phyloP scores from a whole-genome alignment of 2,888 invertebrate species.

The Eupelmus urozonus region DNA sequence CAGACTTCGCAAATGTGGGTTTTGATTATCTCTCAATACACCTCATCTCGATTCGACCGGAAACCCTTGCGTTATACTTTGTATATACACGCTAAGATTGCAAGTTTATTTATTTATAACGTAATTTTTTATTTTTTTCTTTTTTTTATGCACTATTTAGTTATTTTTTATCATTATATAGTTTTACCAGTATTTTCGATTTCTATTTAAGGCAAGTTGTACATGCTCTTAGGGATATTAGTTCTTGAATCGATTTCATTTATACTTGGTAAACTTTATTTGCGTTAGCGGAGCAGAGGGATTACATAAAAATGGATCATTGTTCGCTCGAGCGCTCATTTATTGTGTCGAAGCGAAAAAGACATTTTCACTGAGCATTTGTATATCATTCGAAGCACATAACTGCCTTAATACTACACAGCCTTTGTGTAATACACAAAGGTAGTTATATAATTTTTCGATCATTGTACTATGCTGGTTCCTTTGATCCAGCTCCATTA shows the following conservation, averaged over 20 bases:
- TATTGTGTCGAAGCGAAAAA: background rate
- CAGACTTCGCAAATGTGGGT: conserved; percentile 22
- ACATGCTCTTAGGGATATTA: conserved; percentile 16
- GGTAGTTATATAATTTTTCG: conserved; percentile 1
- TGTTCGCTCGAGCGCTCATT: conserved; percentile 19
- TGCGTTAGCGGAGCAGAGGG: conserved; percentile 26
- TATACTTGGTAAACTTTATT: background rate
- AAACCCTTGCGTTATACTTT: conserved; percentile 54
- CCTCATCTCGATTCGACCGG: conserved; percentile 45
- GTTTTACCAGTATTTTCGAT: conserved; percentile 13
- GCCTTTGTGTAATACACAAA: background rate
- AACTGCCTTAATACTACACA: background rate
- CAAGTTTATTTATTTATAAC: conserved; percentile 58
- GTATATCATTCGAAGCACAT: background rate
- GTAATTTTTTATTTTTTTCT: conserved; percentile 5
- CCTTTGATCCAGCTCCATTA: background rate
- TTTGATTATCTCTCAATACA: conserved; percentile 27
- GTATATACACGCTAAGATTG: conserved; percentile 51
- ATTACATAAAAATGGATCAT: background rate
- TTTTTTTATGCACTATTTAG: background rate
- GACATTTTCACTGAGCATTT: background rate
- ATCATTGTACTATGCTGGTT: background rate
- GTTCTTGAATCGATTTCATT: conserved; percentile 3
- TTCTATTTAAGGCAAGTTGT: conserved; percentile 27
- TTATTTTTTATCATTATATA: conserved; percentile 8